Evolutionary conservation across 2,888 invertebrate species (phyloP).

Genomic region (Hypomecis punctinalis): DNA sequence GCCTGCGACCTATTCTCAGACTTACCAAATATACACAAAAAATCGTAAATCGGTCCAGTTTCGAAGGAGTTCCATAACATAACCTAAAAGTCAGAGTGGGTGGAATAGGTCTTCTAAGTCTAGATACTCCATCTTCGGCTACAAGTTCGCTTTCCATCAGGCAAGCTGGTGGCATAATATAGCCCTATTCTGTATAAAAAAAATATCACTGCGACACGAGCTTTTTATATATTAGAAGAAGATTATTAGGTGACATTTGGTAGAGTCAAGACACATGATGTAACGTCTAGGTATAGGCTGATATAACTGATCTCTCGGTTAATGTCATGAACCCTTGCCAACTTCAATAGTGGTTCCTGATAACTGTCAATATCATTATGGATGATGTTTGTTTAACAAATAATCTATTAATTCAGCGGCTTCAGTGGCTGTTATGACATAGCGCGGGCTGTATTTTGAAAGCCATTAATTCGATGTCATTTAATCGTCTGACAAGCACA

Average conservation of each 20-base stretch:
- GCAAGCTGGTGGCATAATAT: no score
- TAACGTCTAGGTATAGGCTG: neutral
- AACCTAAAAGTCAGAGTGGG: no score
- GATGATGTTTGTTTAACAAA: constrained; percentile 34
- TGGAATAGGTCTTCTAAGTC: no score
- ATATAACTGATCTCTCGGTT: constrained; percentile 15
- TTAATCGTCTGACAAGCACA: constrained; percentile 3
- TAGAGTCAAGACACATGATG: neutral
- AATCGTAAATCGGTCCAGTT: no score
- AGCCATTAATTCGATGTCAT: constrained; percentile 30
- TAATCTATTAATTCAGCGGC: constrained; percentile 40
- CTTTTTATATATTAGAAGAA: no score
- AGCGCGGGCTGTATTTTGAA: constrained; percentile 36
- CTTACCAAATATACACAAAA: no score
- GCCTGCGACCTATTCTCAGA: no score
- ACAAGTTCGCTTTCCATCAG: no score
- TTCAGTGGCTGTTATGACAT: constrained; percentile 40
- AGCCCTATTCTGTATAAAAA: no score
- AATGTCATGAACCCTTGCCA: constrained; percentile 32
- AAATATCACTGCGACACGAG: no score
- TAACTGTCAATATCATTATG: constrained; percentile 39
- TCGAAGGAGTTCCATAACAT: no score
- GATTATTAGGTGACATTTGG: neutral
- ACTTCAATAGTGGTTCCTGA: constrained; percentile 33
- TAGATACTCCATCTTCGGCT: no score